A percentile compares a stretch with the other conserved stretches of the same genome.
phyloP scores from a whole-genome alignment of 2,888 invertebrate genomes.

The Mechanitis messenoides region DNA sequence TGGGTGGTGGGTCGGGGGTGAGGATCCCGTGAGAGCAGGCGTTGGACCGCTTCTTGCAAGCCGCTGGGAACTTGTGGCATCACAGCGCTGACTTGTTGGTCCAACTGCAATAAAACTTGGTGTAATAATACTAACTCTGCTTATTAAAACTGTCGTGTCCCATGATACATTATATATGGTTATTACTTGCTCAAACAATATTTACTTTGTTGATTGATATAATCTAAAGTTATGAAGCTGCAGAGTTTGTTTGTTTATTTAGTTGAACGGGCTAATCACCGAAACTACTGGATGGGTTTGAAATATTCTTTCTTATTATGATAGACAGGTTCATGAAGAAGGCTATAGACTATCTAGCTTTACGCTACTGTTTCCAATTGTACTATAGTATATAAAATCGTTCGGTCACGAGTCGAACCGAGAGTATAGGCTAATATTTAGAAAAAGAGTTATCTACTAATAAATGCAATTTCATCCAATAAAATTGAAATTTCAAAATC shows the following conservation, averaged over 20 bases:
- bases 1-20: conserved; percentile 93
- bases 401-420: no score
- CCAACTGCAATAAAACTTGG: conserved; percentile 77
- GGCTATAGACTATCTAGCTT: no score
- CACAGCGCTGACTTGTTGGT: conserved; percentile 86
- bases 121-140: not conserved
- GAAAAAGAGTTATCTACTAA: not conserved
- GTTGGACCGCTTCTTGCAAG: conserved; percentile 90
- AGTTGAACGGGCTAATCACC: no score
- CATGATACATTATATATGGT: no score
- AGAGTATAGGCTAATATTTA: not conserved
- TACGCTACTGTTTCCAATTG: no score
- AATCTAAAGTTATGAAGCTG: no score
- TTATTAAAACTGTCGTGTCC: conserved; percentile 7
- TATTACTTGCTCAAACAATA: no score
- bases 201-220: not conserved
- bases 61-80: conserved; percentile 87
- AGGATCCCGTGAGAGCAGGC: conserved; percentile 89
- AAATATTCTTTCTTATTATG: no score
- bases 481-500: not conserved
- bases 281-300: no score
- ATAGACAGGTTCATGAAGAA: no score
- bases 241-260: no score
- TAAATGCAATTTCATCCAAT: not conserved
- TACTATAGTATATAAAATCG: no score